Conservation (phyloP, 2,113 vertebrate genomes). For the Pelecanoides urinatrix region DNA sequence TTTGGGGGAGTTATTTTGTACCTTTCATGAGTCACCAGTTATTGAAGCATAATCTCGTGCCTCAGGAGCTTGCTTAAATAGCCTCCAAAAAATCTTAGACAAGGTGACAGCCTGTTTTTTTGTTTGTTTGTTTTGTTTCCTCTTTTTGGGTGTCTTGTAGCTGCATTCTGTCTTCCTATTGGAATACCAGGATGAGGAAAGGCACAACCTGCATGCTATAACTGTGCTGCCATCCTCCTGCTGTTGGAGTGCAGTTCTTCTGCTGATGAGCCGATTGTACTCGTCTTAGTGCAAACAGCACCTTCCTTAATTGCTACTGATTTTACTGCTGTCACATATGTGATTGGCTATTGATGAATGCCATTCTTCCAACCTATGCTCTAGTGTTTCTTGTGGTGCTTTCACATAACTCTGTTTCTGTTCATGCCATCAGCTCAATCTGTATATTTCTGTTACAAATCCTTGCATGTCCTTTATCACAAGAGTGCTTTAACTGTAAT, state of each 20-base stretch:
- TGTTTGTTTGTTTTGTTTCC: too few species aligned
- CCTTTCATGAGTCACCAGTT: neutral
- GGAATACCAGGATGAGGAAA: neutral
- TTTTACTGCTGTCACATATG: neutral
- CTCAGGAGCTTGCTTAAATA: neutral
- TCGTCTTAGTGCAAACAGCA: neutral
- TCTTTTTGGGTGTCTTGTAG: neutral
- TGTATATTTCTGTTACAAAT: neutral
- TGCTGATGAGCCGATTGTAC: neutral
- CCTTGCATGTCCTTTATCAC: neutral
- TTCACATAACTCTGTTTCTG: neutral
- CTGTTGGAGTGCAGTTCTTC: neutral
- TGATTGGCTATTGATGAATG: neutral
- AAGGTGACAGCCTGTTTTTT: neutral
- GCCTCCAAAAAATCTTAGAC: neutral
- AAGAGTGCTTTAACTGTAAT: neutral
- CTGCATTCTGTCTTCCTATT: neutral
- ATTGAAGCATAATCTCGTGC: neutral
- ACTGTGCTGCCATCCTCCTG: neutral
- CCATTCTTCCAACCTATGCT: neutral
- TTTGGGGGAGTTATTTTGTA: neutral
- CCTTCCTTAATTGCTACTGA: neutral
- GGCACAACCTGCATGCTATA: fast-evolving
- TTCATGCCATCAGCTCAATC: neutral
- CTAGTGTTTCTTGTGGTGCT: neutral